These are phyloP conservation scores for Pogonomyrmex californicus DNA, from an alignment of 1,140 invertebrate species.

Conservation along the genomic window DNA sequence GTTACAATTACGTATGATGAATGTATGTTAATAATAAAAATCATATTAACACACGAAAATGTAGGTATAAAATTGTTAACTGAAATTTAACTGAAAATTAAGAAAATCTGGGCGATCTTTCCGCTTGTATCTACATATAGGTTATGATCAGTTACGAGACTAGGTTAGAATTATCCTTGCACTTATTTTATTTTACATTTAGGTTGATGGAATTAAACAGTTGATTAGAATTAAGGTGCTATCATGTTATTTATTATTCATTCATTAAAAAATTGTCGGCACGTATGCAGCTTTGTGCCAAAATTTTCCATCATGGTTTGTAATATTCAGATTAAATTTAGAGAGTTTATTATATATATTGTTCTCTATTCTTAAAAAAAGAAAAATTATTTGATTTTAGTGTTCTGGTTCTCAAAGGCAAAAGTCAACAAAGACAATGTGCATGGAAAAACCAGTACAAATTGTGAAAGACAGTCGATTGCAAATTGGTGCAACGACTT, in stretches of 20 bases:
- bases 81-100: not conserved
- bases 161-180: not conserved
- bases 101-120: not conserved
- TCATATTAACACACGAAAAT: constrained; percentile 16
- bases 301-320: constrained; percentile 78
- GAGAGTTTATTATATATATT: not conserved
- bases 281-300: constrained; percentile 69
- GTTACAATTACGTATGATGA: not conserved
- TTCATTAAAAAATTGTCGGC: constrained; percentile 71
- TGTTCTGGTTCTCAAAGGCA: constrained; percentile 75
- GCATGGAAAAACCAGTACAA: constrained; percentile 54
- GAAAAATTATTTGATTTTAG: constrained; percentile 73
- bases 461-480: not conserved
- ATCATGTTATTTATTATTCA: constrained; percentile 82
- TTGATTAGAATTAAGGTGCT: constrained; percentile 31
- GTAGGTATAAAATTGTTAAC: constrained; percentile 22
- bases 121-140: not conserved
- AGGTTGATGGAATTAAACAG: constrained; percentile 1
- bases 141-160: not conserved
- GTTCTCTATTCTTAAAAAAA: constrained; percentile 2
- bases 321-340: constrained; percentile 18
- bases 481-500: not conserved
- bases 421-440: constrained; percentile 60
- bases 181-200: constrained; percentile 20
- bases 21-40: constrained; percentile 4